Percentiles rank a stretch among this genome's conserved stretches.
Conservation (phyloP, 2,888 invertebrate species). For the Metacarcinus magister region DNA sequence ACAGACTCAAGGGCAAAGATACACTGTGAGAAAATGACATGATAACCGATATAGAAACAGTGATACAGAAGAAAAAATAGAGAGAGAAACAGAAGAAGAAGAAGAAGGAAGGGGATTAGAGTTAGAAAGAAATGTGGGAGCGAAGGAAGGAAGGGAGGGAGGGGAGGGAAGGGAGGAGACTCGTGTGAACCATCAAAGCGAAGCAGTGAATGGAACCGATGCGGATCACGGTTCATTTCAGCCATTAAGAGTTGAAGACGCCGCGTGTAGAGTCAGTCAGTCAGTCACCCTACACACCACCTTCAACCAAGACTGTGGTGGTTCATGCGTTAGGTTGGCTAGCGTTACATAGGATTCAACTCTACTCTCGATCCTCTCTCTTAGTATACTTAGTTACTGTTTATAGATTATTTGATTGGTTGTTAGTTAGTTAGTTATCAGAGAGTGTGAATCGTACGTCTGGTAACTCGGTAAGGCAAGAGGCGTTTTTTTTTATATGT, state of each 20-base stretch:
- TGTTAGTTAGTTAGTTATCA: too few relatives aligned
- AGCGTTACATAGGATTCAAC: too few relatives aligned
- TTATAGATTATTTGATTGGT: too few relatives aligned
- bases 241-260: conserved; percentile 32
- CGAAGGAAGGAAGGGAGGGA: neutral
- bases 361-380: too few relatives aligned
- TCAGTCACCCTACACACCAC: neutral
- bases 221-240: conserved; percentile 43
- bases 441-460: too few relatives aligned
- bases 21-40: neutral
- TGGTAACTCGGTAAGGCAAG: too few relatives aligned
- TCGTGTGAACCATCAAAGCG: conserved; percentile 16
- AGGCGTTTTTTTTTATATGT: too few relatives aligned
- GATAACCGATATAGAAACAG: neutral
- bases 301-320: neutral
- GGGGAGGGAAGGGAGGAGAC: neutral
- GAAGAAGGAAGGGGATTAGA: neutral
- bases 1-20: neutral
- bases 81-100: neutral
- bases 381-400: too few relatives aligned
- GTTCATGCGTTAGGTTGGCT: neutral
- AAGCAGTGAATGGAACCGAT: conserved; percentile 29
- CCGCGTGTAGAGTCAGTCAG: neutral
- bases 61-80: neutral
- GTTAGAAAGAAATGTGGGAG: neutral